A percentile compares a stretch with the other conserved stretches of the same genome.
phyloP scores from a whole-genome alignment of 2,888 invertebrate genomes.

The Caenorhabditis macrosperma region DNA sequence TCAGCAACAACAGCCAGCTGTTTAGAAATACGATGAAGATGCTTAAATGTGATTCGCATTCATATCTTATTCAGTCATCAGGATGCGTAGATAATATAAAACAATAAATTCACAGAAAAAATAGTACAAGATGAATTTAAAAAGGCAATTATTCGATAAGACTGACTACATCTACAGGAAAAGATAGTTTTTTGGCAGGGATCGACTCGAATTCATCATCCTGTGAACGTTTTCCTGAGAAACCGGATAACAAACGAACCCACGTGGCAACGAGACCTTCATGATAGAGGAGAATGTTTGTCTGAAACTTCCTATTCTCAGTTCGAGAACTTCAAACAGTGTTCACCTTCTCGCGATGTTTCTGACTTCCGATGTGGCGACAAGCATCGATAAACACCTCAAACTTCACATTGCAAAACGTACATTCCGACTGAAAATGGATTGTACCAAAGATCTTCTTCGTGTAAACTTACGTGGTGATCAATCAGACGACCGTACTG shows the following conservation, averaged over 20 bases:
- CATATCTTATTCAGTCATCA: too few relatives aligned
- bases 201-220: neutral
- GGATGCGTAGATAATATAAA: too few relatives aligned
- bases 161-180: neutral
- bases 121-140: too few relatives aligned
- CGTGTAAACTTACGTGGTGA: neutral
- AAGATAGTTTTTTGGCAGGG: neutral
- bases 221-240: neutral
- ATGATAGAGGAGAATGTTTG: neutral
- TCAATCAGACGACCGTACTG: neutral
- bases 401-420: conserved; percentile 1
- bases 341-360: conserved; percentile 1
- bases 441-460: neutral
- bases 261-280: conserved; percentile 16
- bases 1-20: too few relatives aligned
- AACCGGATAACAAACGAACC: conserved; percentile 20
- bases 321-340: neutral
- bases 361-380: neutral
- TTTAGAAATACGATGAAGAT: too few relatives aligned
- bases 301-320: neutral
- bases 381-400: conserved; percentile 5
- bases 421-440: conserved; percentile 12
- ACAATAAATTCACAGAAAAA: too few relatives aligned
- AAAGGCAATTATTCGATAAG: too few relatives aligned
- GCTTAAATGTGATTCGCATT: too few relatives aligned